Base-by-base conservation (phyloP, 2,888 invertebrate species). In the Patella pellucida region DNA sequence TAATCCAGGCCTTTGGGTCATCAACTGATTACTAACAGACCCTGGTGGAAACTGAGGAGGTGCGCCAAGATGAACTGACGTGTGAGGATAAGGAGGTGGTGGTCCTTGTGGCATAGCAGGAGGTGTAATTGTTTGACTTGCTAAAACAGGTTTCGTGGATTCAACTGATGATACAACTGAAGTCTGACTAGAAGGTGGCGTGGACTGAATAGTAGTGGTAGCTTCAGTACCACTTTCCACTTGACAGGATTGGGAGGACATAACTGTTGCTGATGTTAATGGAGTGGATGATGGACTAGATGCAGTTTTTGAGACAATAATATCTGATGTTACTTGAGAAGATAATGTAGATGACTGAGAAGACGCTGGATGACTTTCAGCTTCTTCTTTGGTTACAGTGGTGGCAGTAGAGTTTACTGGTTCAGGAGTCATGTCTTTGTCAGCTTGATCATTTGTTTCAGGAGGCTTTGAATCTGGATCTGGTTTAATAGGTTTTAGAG, bases 301-400 rank as follows among this genome's bases (percentile, higher is more conserved):
- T 14, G 69, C 7, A 16, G 12, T 11, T 19, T 19, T 68, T 50
- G 14, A n/a, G 51, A 62, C 70, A 31, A 62, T 15, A 27, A 27
- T 75, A n/a, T 62, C 7, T 72, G 67, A 19, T 68, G 77, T 27
- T 67, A 23, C 71, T 68, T 52, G 5, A 9, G 41, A 41, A 41
- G 41, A 41, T 41, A 41, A 41, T 41, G 41, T 9, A 41, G 41
- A 15, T 68, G 68, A 15, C 31, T 31, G 31, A 27, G 15, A 19
- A 41, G 82, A 83, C 1, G 82, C 83, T 82, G 82, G 80, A 51
- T 82, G 81, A 62, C 76, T 77, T 19, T 81, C 82, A 77, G 82
- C 82, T 31, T 68, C 68, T 68, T 68, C 68, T 27, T 68, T 14
- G 7, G 23, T 14, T 68, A 41, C 7, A 15, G 27, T 68, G 68